Evolutionary conservation across 1,140 invertebrate species (phyloP).

Genomic region (Heliconius eleuchia): DNA sequence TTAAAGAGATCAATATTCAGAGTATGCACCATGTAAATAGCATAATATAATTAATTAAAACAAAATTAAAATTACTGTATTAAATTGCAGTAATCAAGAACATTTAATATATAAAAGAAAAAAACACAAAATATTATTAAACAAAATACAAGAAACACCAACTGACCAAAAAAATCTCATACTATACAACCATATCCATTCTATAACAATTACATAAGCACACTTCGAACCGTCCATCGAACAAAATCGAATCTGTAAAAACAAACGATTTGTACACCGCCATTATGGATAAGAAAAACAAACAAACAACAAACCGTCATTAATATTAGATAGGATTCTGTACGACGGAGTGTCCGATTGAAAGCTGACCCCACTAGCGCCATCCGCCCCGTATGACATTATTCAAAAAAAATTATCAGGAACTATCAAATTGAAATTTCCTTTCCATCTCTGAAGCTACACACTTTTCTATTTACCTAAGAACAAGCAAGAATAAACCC

Average conservation of each 20-base stretch:
- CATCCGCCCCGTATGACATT: slow-evolving; percentile 11
- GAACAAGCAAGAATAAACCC: slow-evolving; percentile 18
- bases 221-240: background rate
- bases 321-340: background rate
- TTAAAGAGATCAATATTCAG: background rate
- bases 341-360: slow-evolving; percentile 11
- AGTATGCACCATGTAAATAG: slow-evolving; percentile 6
- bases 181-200: background rate
- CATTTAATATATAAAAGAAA: background rate
- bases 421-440: slow-evolving; percentile 14
- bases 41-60: background rate
- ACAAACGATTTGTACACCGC: background rate
- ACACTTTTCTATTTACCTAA: slow-evolving; percentile 19
- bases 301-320: background rate
- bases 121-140: background rate
- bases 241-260: slow-evolving; percentile 7
- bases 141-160: background rate
- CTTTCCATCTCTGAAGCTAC: background rate
- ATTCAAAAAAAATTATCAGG: slow-evolving; percentile 13
- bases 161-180: background rate
- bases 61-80: background rate
- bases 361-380: slow-evolving; percentile 31
- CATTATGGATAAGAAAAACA: background rate
- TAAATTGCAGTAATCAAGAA: background rate
- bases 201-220: background rate